phyloP scores from a whole-genome alignment of 2,888 invertebrate genomes.

The Drosophila anceps region DNA sequence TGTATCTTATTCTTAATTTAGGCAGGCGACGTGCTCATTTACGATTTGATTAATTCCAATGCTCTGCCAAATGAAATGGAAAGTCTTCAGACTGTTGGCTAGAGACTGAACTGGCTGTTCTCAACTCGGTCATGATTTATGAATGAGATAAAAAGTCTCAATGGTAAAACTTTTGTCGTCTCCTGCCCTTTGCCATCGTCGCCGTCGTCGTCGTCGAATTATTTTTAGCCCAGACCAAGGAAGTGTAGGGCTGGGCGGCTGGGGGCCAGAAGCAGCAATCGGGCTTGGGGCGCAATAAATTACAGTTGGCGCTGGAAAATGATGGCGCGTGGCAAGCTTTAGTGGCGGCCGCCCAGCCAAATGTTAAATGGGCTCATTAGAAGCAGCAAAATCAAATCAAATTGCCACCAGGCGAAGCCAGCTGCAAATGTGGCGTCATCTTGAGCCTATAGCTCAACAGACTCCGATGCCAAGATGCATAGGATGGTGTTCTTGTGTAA shows the following conservation, averaged over 20 bases:
- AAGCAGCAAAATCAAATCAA: conserved; percentile 34
- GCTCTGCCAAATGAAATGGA: conserved; percentile 60
- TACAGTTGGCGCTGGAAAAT: conserved; percentile 45
- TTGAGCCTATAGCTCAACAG: background rate
- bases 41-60: conserved; percentile 61
- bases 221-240: conserved; percentile 43
- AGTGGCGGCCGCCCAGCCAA: conserved; percentile 54
- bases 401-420: conserved; percentile 13
- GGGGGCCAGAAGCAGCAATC: background rate
- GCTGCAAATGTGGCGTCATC: conserved; percentile 3
- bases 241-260: background rate
- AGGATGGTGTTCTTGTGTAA: background rate
- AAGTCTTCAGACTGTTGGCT: conserved; percentile 18
- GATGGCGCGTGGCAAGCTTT: conserved; percentile 15
- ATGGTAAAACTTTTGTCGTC: conserved; percentile 59
- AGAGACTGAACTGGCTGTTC: background rate
- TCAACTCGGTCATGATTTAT: conserved; percentile 69
- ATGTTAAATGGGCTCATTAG: conserved; percentile 68
- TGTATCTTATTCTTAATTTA: conserved; percentile 17
- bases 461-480: background rate
- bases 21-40: conserved; percentile 38
- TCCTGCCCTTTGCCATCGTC: conserved; percentile 6
- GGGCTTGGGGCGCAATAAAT: conserved; percentile 49
- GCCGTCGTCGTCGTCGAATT: conserved; percentile 27
- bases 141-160: conserved; percentile 70